Base-by-base conservation (phyloP, 2,888 invertebrate genomes). In the Thalpophila matura region DNA sequence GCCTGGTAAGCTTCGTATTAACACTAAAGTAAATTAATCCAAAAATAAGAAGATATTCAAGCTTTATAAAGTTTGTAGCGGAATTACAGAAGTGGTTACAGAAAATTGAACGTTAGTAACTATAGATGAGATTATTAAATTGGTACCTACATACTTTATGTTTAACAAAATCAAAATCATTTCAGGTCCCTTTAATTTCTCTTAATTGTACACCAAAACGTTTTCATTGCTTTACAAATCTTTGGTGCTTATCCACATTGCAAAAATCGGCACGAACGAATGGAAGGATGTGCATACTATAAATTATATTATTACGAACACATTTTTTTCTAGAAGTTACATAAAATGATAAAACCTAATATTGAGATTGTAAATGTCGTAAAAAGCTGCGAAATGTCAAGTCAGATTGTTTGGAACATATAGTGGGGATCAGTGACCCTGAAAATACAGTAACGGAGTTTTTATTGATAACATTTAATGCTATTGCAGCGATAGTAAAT, bases 141-240 rank as follows among this genome's bases (percentile, higher is more conserved):
- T 90, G 93, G 92, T 94, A 92, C 91, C 93, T 94, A 93, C 84
- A 89, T 89, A 93, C 88, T 85, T 91, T 91, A 91, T 89, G 86
- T 89, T 88, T 87, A 89, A 91, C 85, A 91, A 90, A 79, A 89
- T 91, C 90, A 90, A 92, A 91, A 91, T 92, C 86, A 92, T 91
- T 91, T 95, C 95, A 95, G 95, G 95, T 95, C 95, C 95, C 95
- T 91, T 91, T 89, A 92, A 92, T 94, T 94, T 94, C 88, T 89
- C 93, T 94, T 93, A 94, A 90, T 90, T 91, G 92, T 88, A 93
- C 95, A 94, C 94, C 94, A 94, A 94, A 92, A 91, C 86, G 87
- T 89, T 85, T 82, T 90, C 84, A 89, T 90, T 86, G 89, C 87
- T 90, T 92, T 89, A 92, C 91, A 93, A 93, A 94, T 95, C 95